Base-by-base conservation (phyloP, 2,113 vertebrate species). In the Rhea americana region DNA sequence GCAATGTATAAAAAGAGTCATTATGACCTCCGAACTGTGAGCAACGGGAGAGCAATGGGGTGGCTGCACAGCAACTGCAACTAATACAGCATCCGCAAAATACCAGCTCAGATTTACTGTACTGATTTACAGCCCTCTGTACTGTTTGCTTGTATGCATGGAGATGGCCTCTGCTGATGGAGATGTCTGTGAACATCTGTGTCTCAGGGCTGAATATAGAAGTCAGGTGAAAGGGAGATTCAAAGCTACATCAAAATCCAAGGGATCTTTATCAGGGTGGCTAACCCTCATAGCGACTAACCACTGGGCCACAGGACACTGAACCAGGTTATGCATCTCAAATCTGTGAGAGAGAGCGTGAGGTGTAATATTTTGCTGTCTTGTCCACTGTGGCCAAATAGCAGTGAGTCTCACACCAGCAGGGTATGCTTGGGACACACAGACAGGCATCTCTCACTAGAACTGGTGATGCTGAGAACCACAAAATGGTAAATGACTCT, bases 251-350 rank as follows among this genome's bases (percentile, higher is more conserved):
- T 7, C 62, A 32, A 12, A n/a, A 55, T 50, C 62, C 41, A 26
- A 11, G 22, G 25, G 9, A 2, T 21, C 9, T 39, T 48, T 5
- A 9, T 19, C 53, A 18, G 7, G 4, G 2, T 30, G 50, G 17
- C 8, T 37, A 53, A 7, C n/a, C 53, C 53, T 63, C 26, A 56
- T 17, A n/a, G 35, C 6, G 43, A 30, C 55, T 56, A 58, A 15
- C 9, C 7, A 8, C 55, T 58, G 47, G 70, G 41, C 37, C n/a
- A 5, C 1, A 25, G 22, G 51, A 16, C n/a, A 21, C 41, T 85
- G 32, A 32, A 11, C 10, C 8, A 25, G 13, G 5, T 26, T 41
- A 6, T 11, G 22, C 16, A 6, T 50, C 13, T 66, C 2, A 0
- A 13, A 30, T 30, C 26, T 78, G 32, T n/a, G 37, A 39, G 30